A percentile compares a stretch with the other conserved stretches of the same genome.
phyloP scores from a whole-genome alignment of 1,140 invertebrate species.

The Heliconius hermathena region DNA sequence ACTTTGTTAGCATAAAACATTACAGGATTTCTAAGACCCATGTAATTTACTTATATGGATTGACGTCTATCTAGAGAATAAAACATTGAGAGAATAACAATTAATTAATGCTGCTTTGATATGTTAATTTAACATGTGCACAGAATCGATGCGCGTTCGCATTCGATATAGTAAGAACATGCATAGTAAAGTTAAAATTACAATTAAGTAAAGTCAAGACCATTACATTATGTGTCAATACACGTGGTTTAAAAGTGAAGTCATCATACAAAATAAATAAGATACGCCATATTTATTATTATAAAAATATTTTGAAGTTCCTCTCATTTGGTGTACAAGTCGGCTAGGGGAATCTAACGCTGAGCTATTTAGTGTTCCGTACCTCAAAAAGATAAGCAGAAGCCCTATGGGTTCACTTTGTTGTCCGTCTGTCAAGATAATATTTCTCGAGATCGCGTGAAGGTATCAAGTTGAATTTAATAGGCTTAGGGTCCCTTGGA shows the following conservation, averaged over 20 bases:
- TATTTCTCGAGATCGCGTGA: no score
- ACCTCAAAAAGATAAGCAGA: no score
- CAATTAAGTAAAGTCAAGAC: neutral
- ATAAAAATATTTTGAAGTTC: neutral
- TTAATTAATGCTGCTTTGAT: neutral
- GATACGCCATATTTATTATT: neutral
- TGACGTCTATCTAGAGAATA: neutral
- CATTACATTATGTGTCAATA: neutral
- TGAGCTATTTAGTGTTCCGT: no score
- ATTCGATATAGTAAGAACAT: no score
- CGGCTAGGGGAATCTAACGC: no score
- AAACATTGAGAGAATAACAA: neutral
- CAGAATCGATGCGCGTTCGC: neutral
- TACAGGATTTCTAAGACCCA: neutral
- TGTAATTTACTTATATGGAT: neutral
- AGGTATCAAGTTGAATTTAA: no score
- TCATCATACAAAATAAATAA: neutral
- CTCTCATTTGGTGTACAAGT: no score
- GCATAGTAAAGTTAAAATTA: neutral
- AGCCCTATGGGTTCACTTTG: no score
- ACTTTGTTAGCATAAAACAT: neutral
- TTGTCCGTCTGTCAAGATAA: no score
- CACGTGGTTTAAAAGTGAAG: neutral
- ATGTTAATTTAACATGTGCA: constrained; percentile 3
- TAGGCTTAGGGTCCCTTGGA: no score